A percentile compares a stretch with the other conserved stretches of the same genome.
These are phyloP conservation scores for Potamarius usumacintae DNA, from an alignment of 2,113 vertebrate genomes.

Conservation along the genomic window DNA sequence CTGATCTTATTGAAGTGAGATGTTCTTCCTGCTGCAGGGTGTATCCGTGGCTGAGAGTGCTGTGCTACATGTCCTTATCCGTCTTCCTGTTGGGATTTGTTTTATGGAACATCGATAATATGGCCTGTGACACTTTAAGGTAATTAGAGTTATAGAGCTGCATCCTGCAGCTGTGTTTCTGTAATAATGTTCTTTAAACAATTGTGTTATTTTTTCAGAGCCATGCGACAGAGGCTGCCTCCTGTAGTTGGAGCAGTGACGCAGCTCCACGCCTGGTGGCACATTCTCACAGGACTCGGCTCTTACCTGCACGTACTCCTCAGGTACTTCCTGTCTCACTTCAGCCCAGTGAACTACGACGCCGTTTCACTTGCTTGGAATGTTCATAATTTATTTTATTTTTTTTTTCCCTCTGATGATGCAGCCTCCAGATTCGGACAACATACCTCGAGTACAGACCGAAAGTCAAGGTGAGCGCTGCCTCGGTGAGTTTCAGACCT, in stretches of 20 bases:
- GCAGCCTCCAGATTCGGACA: constrained; percentile 91
- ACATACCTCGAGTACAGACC: constrained; percentile 93
- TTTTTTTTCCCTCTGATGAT: background rate
- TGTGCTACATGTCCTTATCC: constrained; percentile 88
- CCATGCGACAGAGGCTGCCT: constrained; percentile 79
- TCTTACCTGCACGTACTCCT: constrained; percentile 96
- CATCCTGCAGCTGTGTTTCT: too few relatives aligned
- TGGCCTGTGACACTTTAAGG: constrained; percentile 92
- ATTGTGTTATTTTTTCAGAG: constrained; percentile 67
- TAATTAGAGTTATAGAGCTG: constrained; percentile 52
- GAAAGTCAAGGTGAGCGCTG: constrained; percentile 86
- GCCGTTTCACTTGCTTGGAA: background rate
- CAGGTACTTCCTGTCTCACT: constrained; percentile 73
- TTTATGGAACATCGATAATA: constrained; percentile 96
- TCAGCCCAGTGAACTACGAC: too few relatives aligned
- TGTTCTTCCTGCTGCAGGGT: constrained; percentile 74
- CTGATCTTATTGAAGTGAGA: background rate
- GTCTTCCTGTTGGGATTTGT: constrained; percentile 93
- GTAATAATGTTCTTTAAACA: too few relatives aligned
- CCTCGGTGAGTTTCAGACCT: background rate
- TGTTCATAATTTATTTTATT: background rate
- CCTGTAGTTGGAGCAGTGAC: constrained; percentile 84
- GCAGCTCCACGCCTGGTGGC: constrained; percentile 98
- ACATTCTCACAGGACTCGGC: constrained; percentile 93
- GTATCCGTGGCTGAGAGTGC: constrained; percentile 89